Percentiles rank a stretch among this genome's conserved stretches.
These are phyloP conservation scores for Hypselothyrea guttata DNA, from an alignment of 2,888 invertebrate species.

Conservation along the genomic window DNA sequence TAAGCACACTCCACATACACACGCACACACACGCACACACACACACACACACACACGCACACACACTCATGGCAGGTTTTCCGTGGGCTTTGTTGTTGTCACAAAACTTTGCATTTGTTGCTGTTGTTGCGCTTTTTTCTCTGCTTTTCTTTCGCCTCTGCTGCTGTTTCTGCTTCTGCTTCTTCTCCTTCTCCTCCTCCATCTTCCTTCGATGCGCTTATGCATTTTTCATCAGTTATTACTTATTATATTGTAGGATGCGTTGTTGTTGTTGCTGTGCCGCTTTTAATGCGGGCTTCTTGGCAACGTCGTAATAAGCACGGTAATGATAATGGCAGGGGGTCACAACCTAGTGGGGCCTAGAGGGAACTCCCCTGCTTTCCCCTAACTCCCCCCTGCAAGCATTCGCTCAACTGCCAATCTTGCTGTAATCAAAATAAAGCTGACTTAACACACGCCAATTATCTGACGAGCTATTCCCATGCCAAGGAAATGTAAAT, in stretches of 20 bases:
- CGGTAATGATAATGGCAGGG: conserved; percentile 3
- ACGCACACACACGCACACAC: conserved; percentile 32
- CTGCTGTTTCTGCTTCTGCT: conserved; percentile 10
- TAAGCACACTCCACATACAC: too few relatives aligned
- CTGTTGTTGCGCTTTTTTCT: conserved; percentile 13
- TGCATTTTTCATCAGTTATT: conserved; percentile 56
- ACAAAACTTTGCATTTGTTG: conserved; percentile 16
- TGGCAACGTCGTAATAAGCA: conserved; percentile 7
- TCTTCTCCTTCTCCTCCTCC: conserved; percentile 11
- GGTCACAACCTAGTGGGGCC: not conserved
- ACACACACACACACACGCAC: conserved; percentile 15
- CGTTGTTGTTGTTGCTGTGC: not conserved
- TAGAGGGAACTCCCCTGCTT: too few relatives aligned
- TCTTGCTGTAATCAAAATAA: conserved; percentile 2
- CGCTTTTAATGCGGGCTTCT: not conserved
- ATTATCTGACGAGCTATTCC: not conserved
- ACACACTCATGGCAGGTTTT: conserved; percentile 1
- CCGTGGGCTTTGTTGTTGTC: conserved; percentile 20
- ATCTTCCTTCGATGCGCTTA: conserved; percentile 44
- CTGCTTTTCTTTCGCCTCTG: conserved; percentile 11
- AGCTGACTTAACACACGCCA: not conserved
- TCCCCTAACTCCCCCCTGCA: too few relatives aligned
- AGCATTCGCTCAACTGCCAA: not conserved
- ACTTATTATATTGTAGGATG: conserved; percentile 20
- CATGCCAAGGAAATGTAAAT: too few relatives aligned